Evolutionary conservation across 2,888 invertebrate genomes (phyloP), one percentile per base, ranked within the genome.

Genomic region (Scotopteryx bipunctaria): DNA sequence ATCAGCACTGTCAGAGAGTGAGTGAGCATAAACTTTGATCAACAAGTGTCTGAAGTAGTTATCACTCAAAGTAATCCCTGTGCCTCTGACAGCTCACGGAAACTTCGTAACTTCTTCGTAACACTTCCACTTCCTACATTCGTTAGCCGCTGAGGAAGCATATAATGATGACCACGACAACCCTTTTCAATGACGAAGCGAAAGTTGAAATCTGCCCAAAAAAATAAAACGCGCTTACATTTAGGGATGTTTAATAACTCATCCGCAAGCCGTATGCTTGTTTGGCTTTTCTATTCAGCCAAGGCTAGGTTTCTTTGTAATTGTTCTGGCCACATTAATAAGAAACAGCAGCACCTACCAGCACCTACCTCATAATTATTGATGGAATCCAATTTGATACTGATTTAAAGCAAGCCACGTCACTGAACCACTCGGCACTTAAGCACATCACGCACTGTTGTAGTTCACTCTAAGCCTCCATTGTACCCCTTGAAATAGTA

Each of bases 331-430:
- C 6, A 1, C 19, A 2, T 19, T 19, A 5, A 5, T 19, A 19
- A 19, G 6, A 19, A 1, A 19, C 19, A 25, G 4, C 16, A 42
- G 11, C 17, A 17, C 2, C 11, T 4, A n/a, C 8, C 5, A 29
- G 3, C 13, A 31, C 16, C 13, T 35, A 88, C 88, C 86, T 86
- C 86, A 86, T 89, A 59, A 61, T 76, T 71, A 69, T 74, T 69
- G 61, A 64, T 64, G 68, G 81, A 67, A 86, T 89, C 89, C 88
- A 89, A 89, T 83, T 83, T 86, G 87, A 67, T 71, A 71, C 59
- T 55, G 61, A 66, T 67, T 63, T 61, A 62, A 61, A 55, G 58
- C 64, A 63, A 64, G 58, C 58, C 57, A 62, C 63, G 63, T 70
- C 72, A 71, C 67, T 66, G 55, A 69, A 67, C 54, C 59, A 64